These are phyloP conservation scores for Lycaon pictus DNA, from an alignment of 2,113 vertebrate species.

Conservation along the genomic window DNA sequence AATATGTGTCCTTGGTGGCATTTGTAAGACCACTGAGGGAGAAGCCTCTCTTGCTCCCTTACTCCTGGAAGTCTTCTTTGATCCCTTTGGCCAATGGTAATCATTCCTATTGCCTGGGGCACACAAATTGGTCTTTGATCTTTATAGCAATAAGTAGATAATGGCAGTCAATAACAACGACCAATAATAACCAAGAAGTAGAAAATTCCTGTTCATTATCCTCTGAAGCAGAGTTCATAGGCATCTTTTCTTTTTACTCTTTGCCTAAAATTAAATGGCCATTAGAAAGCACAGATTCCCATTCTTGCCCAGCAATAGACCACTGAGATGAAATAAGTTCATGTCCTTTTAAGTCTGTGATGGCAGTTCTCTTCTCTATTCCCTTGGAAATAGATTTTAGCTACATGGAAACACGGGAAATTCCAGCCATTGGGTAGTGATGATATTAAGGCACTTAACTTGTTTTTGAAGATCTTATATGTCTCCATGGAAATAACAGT, in stretches of 20 bases:
- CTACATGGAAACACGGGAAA: not conserved
- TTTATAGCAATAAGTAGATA: constrained; percentile 27
- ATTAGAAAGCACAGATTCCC: not conserved
- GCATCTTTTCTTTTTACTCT: not conserved
- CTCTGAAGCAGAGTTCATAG: not conserved
- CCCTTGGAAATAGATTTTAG: constrained; percentile 4
- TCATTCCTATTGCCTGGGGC: not conserved
- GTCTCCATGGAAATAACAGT: constrained; percentile 72
- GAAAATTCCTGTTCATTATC: not conserved
- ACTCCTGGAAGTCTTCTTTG: not conserved
- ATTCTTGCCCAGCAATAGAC: not conserved
- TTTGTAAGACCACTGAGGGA: not conserved
- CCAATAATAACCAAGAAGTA: not conserved
- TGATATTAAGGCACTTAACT: constrained; percentile 65
- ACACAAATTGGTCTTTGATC: not conserved
- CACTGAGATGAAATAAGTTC: not conserved
- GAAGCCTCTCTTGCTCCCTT: not conserved
- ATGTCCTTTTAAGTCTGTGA: not conserved
- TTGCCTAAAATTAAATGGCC: not conserved
- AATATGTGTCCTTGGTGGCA: not conserved
- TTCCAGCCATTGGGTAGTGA: constrained; percentile 13
- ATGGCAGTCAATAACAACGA: not conserved
- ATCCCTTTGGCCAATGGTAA: not conserved
- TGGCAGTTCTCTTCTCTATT: not conserved
- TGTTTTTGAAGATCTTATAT: constrained; percentile 53